A percentile compares a stretch with the other conserved stretches of the same genome.
Conservation (phyloP, 2,797 vertebrate genomes). For the Coregonus sp. region DNA sequence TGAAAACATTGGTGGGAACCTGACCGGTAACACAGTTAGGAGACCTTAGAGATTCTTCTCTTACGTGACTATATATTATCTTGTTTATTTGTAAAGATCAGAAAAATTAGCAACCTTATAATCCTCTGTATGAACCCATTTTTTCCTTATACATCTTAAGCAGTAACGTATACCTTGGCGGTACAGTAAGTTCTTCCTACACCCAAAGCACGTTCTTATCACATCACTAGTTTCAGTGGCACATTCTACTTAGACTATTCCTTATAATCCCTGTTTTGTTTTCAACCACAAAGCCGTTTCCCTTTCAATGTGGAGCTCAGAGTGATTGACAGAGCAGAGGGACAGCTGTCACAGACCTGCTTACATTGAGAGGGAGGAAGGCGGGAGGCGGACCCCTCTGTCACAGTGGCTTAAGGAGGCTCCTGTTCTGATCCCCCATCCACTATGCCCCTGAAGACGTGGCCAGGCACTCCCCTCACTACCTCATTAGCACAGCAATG, state of each 20-base stretch:
- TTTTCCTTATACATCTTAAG: no score
- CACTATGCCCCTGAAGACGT: slow-evolving; percentile 51
- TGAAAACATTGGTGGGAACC: not conserved
- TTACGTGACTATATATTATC: no score
- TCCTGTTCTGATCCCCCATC: slow-evolving; percentile 35
- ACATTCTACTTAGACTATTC: not conserved
- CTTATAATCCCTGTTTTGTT: slow-evolving; percentile 1
- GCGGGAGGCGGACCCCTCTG: slow-evolving; percentile 34
- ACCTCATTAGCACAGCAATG: slow-evolving; percentile 71
- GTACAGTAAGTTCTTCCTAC: not conserved
- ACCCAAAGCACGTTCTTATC: not conserved
- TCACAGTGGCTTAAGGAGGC: slow-evolving; percentile 46
- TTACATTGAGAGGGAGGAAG: no score
- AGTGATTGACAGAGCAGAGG: slow-evolving; percentile 41
- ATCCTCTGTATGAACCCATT: no score
- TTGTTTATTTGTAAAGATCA: no score
- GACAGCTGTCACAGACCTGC: slow-evolving; percentile 49
- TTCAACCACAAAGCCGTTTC: slow-evolving; percentile 7
- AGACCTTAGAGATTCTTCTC: no score
- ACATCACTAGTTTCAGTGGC: not conserved
- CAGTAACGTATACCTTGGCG: no score
- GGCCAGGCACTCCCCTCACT: slow-evolving; percentile 53
- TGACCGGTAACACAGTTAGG: no score
- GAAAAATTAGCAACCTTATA: no score
- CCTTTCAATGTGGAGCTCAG: not conserved